phyloP scores from a whole-genome alignment of 2,113 vertebrate species.

The Ctenodactylus gundi region DNA sequence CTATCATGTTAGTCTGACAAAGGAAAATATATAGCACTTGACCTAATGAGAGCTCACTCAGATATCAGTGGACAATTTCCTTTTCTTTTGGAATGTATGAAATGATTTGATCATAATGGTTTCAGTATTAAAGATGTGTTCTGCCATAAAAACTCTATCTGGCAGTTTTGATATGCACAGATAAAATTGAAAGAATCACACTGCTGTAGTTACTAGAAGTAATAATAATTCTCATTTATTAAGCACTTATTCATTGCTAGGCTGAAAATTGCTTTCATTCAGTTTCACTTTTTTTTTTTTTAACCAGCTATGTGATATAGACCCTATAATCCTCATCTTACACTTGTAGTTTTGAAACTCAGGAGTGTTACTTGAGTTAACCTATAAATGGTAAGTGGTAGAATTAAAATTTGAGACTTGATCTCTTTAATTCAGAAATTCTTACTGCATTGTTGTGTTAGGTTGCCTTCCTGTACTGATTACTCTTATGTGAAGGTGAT shows the following conservation, averaged over 20 bases:
- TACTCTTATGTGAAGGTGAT: too few species aligned
- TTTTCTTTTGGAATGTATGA: background rate
- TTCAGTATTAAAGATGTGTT: background rate
- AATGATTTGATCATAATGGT: background rate
- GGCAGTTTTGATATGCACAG: background rate
- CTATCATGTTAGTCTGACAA: background rate
- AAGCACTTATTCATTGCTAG: background rate
- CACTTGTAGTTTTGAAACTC: background rate
- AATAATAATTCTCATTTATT: slow-evolving; percentile 1
- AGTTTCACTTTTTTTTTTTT: background rate
- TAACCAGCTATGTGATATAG: background rate
- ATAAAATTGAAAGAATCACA: background rate
- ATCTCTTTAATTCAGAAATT: background rate
- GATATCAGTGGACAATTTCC: background rate
- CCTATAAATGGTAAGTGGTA: background rate
- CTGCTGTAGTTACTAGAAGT: background rate
- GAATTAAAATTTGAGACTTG: background rate
- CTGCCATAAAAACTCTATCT: background rate
- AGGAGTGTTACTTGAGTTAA: background rate
- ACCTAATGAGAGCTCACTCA: background rate
- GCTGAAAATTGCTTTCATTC: background rate
- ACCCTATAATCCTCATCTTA: background rate
- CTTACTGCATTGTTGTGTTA: background rate
- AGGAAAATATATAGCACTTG: background rate
- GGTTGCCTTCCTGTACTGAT: background rate